Percentiles rank a stretch among this genome's conserved stretches.
Evolutionary conservation across 2,797 vertebrate genomes (phyloP).

Genomic region (Sphaeramia orbicularis): DNA sequence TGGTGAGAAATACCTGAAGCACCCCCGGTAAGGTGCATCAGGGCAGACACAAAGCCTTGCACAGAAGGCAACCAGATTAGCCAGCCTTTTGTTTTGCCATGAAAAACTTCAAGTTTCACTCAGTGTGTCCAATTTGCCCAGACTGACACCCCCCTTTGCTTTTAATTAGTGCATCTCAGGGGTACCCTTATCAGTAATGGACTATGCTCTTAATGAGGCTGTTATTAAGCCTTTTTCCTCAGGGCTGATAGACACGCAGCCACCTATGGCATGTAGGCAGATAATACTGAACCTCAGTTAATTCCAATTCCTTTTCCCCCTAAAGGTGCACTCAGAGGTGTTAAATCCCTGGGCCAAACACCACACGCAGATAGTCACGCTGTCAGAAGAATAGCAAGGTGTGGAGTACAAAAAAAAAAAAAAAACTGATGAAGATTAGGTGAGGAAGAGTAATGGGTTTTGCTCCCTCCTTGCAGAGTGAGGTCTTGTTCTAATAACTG

Average conservation of each 20-base stretch:
- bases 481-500: conserved; percentile 46
- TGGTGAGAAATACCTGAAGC: conserved; percentile 40
- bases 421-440: conserved; percentile 46
- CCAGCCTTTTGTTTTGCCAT: conserved; percentile 54
- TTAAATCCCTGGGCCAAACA: conserved; percentile 32
- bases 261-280: conserved; percentile 74
- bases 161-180: conserved; percentile 81
- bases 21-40: conserved; percentile 23
- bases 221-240: conserved; percentile 81
- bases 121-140: conserved; percentile 63
- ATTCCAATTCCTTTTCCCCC: conserved; percentile 58
- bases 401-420: neutral
- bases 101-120: conserved; percentile 68
- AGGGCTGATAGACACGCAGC: conserved; percentile 63
- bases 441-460: conserved; percentile 37
- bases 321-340: conserved; percentile 44
- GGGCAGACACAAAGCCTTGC: conserved; percentile 45
- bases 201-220: conserved; percentile 80
- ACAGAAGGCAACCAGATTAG: conserved; percentile 51
- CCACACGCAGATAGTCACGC: conserved; percentile 17
- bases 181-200: conserved; percentile 80
- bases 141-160: conserved; percentile 60
- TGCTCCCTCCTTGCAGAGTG: conserved; percentile 20
- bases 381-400: conserved; percentile 31
- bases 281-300: conserved; percentile 72